Percentiles rank a stretch among this genome's conserved stretches.
These are phyloP conservation scores for Neopipo cinnamomea DNA, from an alignment of 2,113 vertebrate genomes.

Conservation along the genomic window DNA sequence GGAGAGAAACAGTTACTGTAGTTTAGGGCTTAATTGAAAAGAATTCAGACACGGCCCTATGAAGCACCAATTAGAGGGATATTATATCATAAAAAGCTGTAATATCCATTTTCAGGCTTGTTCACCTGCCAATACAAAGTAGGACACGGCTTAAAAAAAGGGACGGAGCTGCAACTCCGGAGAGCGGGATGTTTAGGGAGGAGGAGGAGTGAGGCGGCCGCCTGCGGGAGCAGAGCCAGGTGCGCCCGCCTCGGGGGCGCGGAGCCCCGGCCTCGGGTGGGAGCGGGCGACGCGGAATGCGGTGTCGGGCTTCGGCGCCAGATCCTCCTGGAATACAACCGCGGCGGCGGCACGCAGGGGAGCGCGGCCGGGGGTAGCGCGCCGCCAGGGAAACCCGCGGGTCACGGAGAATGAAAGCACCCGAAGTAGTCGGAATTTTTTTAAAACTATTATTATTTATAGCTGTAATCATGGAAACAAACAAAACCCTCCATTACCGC, in stretches of 20 bases:
- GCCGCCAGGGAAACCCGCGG: background rate
- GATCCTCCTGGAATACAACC: too few species aligned
- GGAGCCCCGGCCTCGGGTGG: background rate
- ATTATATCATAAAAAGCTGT: conserved; percentile 87
- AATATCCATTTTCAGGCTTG: conserved; percentile 83
- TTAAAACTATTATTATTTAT: conserved; percentile 30
- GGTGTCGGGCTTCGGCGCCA: background rate
- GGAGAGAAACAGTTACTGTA: conserved; percentile 78
- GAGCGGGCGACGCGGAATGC: background rate
- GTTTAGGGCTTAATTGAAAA: conserved; percentile 84
- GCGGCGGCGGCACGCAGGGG: background rate
- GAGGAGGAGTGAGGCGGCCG: background rate
- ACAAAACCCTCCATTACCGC: conserved; percentile 27
- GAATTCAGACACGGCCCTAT: conserved; percentile 80
- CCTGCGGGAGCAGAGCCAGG: background rate
- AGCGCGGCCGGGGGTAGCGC: background rate
- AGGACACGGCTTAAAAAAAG: conserved; percentile 74
- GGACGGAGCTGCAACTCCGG: conserved; percentile 60
- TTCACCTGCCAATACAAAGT: conserved; percentile 77
- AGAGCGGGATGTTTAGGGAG: conserved; percentile 61
- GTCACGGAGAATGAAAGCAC: background rate
- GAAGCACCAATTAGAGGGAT: conserved; percentile 84
- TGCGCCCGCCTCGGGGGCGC: background rate
- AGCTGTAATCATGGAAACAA: conserved; percentile 49
- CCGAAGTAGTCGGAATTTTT: background rate